These are phyloP conservation scores for Nansenia antarctica DNA, from an alignment of 2,113 vertebrate species.

Conservation along the genomic window DNA sequence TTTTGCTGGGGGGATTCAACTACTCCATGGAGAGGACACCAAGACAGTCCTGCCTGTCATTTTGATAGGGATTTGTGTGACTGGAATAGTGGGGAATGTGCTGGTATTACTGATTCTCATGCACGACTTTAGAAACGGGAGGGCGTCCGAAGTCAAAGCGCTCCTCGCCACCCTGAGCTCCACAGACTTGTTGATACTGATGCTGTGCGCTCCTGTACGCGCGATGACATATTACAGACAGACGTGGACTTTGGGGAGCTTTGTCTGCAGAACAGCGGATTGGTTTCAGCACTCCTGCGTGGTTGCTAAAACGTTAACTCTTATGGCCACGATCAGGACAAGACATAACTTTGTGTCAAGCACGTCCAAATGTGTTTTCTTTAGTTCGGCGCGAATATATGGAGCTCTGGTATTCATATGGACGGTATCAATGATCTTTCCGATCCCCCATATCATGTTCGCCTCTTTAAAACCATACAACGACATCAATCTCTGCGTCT, in stretches of 20 bases:
- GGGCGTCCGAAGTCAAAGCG: slow-evolving; percentile 65
- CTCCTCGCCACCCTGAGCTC: slow-evolving; percentile 68
- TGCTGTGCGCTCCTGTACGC: slow-evolving; percentile 73
- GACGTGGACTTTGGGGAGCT: slow-evolving; percentile 74
- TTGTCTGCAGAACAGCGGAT: slow-evolving; percentile 75
- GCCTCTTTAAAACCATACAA: slow-evolving; percentile 50
- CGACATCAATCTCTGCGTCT: slow-evolving; percentile 54
- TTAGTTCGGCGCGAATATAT: slow-evolving; percentile 54
- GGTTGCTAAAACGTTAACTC: slow-evolving; percentile 76
- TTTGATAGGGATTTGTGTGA: slow-evolving; percentile 68
- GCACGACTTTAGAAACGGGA: slow-evolving; percentile 63
- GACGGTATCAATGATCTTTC: slow-evolving; percentile 65
- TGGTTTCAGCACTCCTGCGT: slow-evolving; percentile 81
- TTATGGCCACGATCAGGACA: slow-evolving; percentile 68
- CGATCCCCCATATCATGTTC: slow-evolving; percentile 75
- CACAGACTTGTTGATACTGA: slow-evolving; percentile 71
- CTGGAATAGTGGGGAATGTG: slow-evolving; percentile 73
- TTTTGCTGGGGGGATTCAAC: slow-evolving; percentile 71
- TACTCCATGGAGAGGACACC: slow-evolving; percentile 62
- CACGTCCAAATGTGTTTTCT: slow-evolving; percentile 20
- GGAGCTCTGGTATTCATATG: slow-evolving; percentile 56
- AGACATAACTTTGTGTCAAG: slow-evolving; percentile 55
- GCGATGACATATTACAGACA: slow-evolving; percentile 72
- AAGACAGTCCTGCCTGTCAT: slow-evolving; percentile 65
- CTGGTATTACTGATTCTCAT: slow-evolving; percentile 70